phyloP scores from a whole-genome alignment of 2,113 vertebrate genomes.

The Parotia lawesii region DNA sequence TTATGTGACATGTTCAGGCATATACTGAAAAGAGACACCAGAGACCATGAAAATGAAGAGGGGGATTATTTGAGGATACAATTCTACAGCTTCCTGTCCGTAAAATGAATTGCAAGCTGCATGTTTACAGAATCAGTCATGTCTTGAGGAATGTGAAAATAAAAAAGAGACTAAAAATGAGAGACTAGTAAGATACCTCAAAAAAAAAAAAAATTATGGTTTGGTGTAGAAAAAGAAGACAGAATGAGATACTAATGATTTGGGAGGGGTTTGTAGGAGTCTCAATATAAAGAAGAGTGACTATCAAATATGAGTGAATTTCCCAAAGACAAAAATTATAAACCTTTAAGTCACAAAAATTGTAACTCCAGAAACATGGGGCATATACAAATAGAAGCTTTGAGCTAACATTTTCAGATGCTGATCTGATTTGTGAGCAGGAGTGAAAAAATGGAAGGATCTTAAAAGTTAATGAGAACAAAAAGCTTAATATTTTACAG shows the following conservation, averaged over 20 bases:
- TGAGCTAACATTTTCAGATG: not conserved
- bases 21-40: not conserved
- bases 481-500: conserved; percentile 3
- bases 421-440: not conserved
- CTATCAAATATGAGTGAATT: not conserved
- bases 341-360: not conserved
- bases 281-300: not conserved
- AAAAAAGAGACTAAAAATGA: not conserved
- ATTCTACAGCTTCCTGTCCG: not conserved
- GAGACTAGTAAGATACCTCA: not conserved
- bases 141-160: not conserved
- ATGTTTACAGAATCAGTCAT: not conserved
- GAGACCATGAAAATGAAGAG: not conserved
- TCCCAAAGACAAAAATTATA: not conserved
- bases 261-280: not conserved
- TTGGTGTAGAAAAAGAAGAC: not conserved
- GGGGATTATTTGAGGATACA: not conserved
- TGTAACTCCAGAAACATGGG: not conserved
- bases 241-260: not conserved
- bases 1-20: not conserved
- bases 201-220: too few species aligned
- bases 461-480: not conserved
- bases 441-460: not conserved
- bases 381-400: not conserved
- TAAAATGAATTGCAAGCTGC: not conserved